phyloP scores from a whole-genome alignment of 1,140 invertebrate species.

The Vollenhovia emeryi region DNA sequence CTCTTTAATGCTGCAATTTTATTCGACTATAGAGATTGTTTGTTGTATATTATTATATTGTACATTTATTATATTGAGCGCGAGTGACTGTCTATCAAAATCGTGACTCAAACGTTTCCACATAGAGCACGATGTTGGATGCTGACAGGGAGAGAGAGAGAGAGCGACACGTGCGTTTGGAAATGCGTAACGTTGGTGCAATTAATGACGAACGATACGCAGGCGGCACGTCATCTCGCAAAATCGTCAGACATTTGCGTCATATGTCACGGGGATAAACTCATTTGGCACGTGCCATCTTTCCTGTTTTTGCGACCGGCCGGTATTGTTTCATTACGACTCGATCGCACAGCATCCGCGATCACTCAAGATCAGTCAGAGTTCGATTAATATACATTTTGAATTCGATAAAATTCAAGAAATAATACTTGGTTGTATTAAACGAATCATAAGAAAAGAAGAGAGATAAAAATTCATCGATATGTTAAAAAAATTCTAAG shows the following conservation, averaged over 20 bases:
- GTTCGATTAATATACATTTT: background rate
- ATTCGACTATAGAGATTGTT: background rate
- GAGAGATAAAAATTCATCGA: background rate
- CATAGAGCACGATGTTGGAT: background rate
- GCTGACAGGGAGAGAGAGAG: background rate
- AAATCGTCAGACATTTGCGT: constrained; percentile 31
- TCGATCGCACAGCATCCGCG: background rate
- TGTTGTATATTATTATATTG: background rate
- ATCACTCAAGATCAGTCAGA: background rate
- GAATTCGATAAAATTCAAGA: background rate
- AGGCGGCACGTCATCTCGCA: constrained; percentile 16
- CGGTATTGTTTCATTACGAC: background rate
- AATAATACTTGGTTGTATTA: background rate
- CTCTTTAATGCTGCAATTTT: background rate
- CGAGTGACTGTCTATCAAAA: background rate
- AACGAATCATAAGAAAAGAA: background rate
- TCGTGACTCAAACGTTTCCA: background rate
- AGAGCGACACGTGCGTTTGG: background rate
- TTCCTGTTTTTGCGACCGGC: background rate
- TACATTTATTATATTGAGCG: background rate
- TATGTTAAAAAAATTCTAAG: background rate
- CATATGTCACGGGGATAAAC: background rate
- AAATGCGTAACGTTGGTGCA: background rate
- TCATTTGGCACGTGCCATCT: background rate
- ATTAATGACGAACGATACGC: constrained; percentile 10